These are phyloP conservation scores for Gallinago undulata DNA, from an alignment of 2,113 vertebrate species.

Conservation along the genomic window DNA sequence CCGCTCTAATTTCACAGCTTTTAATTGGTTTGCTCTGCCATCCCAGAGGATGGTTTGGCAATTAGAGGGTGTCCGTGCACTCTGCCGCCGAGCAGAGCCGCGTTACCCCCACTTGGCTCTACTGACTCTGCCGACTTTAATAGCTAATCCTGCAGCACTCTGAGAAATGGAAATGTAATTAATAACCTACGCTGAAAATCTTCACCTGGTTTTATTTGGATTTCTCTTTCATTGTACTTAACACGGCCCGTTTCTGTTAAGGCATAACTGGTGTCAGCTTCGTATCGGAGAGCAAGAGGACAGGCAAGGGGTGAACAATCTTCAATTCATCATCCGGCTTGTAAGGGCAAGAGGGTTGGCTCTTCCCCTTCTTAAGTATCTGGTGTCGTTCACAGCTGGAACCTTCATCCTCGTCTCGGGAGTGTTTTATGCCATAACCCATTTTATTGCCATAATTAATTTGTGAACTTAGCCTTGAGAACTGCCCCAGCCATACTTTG, in stretches of 20 bases:
- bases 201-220: slow-evolving; percentile 35
- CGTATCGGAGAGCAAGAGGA: neutral
- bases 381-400: slow-evolving; percentile 27
- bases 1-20: neutral
- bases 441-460: slow-evolving; percentile 62
- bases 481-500: neutral
- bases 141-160: neutral
- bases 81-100: neutral
- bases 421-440: slow-evolving; percentile 5
- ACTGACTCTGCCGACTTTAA: neutral
- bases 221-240: neutral
- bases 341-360: neutral
- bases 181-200: neutral
- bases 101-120: neutral
- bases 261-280: neutral
- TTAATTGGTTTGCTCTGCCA: slow-evolving; percentile 34
- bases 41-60: neutral
- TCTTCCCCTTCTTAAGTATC: neutral
- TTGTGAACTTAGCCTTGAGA: slow-evolving; percentile 34
- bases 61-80: slow-evolving; percentile 10
- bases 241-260: neutral
- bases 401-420: neutral
- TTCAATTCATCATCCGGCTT: neutral
- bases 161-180: slow-evolving; percentile 9
- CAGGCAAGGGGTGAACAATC: neutral